Evolutionary conservation across 2,888 invertebrate species (phyloP).

Genomic region (Sicus ferrugineus): DNA sequence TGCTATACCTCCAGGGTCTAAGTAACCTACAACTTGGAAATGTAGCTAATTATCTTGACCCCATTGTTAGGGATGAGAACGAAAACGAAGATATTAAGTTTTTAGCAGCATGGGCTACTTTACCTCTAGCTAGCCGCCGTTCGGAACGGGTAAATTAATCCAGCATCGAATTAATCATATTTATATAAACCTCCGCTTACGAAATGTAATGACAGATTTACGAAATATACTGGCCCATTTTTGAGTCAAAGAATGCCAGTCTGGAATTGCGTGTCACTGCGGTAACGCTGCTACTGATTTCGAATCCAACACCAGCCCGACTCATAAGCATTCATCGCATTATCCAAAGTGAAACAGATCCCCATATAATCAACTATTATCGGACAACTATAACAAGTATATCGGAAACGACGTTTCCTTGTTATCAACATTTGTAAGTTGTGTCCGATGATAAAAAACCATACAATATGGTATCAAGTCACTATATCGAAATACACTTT

Average conservation of each 20-base stretch:
- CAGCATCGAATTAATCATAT: neutral
- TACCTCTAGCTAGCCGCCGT: slow-evolving; percentile 66
- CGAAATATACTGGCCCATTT: slow-evolving; percentile 73
- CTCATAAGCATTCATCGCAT: slow-evolving; percentile 75
- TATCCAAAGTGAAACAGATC: slow-evolving; percentile 70
- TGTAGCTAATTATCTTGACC: slow-evolving; percentile 67
- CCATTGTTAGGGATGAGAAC: slow-evolving; percentile 69
- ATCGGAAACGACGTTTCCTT: slow-evolving; percentile 73
- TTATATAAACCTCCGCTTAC: neutral
- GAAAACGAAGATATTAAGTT: slow-evolving; percentile 67
- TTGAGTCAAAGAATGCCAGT: slow-evolving; percentile 73
- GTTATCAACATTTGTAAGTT: slow-evolving; percentile 73
- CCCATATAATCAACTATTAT: slow-evolving; percentile 75
- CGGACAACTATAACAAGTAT: slow-evolving; percentile 75
- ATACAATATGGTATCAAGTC: too few relatives aligned
- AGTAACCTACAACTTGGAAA: slow-evolving; percentile 72
- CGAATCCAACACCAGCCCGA: slow-evolving; percentile 72
- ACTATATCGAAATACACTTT: neutral
- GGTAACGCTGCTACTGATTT: slow-evolving; percentile 71
- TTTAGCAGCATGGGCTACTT: slow-evolving; percentile 73
- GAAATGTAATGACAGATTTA: slow-evolving; percentile 64
- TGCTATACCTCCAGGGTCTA: slow-evolving; percentile 77
- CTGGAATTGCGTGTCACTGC: slow-evolving; percentile 75
- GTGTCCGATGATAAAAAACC: neutral
- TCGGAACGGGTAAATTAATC: slow-evolving; percentile 65